Evolutionary conservation across 2,888 invertebrate genomes (phyloP).

Genomic region (Taenaris catops): DNA sequence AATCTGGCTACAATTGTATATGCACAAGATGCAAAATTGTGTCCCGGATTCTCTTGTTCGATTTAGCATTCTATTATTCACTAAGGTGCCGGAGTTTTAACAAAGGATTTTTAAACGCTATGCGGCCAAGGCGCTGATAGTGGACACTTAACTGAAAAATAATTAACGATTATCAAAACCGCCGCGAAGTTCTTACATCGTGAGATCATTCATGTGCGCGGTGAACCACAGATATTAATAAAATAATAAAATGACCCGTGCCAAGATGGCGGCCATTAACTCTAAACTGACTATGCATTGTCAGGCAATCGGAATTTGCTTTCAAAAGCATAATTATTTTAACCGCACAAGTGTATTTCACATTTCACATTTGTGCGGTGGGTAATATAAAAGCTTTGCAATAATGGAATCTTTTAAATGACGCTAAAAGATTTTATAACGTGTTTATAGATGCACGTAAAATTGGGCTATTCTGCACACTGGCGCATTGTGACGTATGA

Average conservation of each 20-base stretch:
- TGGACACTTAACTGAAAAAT: too few relatives aligned
- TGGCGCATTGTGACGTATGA: too few relatives aligned
- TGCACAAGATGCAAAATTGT: too few relatives aligned
- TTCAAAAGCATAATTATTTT: constrained; percentile 29
- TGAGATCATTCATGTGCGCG: constrained; percentile 34
- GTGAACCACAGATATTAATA: constrained; percentile 65
- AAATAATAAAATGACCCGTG: constrained; percentile 37
- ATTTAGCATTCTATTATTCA: too few relatives aligned
- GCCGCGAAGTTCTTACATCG: constrained; percentile 17
- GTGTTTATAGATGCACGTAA: background rate
- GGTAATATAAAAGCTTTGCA: constrained; percentile 8
- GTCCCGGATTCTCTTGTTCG: too few relatives aligned
- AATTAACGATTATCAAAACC: too few relatives aligned
- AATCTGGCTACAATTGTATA: too few relatives aligned
- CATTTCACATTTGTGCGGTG: too few relatives aligned
- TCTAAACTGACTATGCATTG: constrained; percentile 53
- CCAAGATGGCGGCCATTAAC: constrained; percentile 48
- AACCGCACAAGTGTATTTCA: constrained; percentile 7
- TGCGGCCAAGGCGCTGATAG: too few relatives aligned
- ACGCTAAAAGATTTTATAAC: background rate
- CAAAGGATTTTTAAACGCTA: too few relatives aligned
- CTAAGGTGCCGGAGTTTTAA: too few relatives aligned
- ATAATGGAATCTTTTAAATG: constrained; percentile 5
- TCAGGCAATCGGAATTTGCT: constrained; percentile 41
- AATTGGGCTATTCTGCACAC: background rate